Evolutionary conservation across 1,140 invertebrate genomes (phyloP).

Genomic region (Hestina assimilis): DNA sequence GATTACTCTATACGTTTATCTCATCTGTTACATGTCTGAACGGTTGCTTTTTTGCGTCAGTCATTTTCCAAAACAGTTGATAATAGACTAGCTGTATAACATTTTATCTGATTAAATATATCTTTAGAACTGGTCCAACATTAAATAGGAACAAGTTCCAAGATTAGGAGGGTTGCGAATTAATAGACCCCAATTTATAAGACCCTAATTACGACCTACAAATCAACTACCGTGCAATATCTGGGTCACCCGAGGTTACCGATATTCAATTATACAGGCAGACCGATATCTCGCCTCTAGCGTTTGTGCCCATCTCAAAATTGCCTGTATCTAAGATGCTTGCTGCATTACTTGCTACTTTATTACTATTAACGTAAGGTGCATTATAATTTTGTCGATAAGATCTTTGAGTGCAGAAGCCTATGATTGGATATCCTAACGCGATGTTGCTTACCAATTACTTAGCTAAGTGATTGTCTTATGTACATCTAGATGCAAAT

Average conservation of each 20-base stretch:
- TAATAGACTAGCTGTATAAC: not conserved
- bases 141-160: slow-evolving; percentile 16
- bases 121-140: not conserved
- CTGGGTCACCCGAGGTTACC: slow-evolving; percentile 49
- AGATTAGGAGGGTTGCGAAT: slow-evolving; percentile 22
- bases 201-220: slow-evolving; percentile 31
- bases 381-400: not conserved
- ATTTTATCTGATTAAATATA: not conserved
- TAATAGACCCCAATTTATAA: slow-evolving; percentile 13
- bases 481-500: slow-evolving; percentile 13
- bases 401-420: slow-evolving; percentile 35
- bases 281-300: slow-evolving; percentile 56
- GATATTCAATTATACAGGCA: slow-evolving; percentile 65
- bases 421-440: slow-evolving; percentile 58
- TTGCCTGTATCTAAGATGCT: slow-evolving; percentile 36
- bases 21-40: too few relatives aligned
- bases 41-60: too few relatives aligned
- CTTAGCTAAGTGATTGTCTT: slow-evolving; percentile 67
- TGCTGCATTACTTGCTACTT: not conserved
- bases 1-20: too few relatives aligned
- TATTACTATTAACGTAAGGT: not conserved
- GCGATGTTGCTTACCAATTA: slow-evolving; percentile 58
- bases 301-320: slow-evolving; percentile 51
- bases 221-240: slow-evolving; percentile 40
- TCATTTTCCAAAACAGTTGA: not conserved